Evolutionary conservation across 2,888 invertebrate species (phyloP), one percentile per base, ranked within the genome.

Genomic region (Patella ulyssiponensis): DNA sequence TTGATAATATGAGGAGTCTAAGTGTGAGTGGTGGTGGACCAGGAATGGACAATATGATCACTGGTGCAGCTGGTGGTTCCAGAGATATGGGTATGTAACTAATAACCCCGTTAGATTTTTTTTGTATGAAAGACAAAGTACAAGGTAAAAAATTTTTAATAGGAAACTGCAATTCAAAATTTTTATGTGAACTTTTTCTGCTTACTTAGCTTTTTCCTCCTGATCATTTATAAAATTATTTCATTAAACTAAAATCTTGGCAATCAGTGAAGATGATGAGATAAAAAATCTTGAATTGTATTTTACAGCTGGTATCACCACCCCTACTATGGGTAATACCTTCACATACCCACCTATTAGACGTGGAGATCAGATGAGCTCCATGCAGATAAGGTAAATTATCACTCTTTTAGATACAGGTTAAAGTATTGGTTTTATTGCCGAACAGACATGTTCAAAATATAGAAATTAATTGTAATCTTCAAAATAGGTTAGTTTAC

Each of bases 311-410:
- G 58, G 58, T 20, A 44, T 64, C 69, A 52, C 64, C 51, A 14
- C 56, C 56, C 51, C 76, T 52, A 53, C 80, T 20, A 70, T 69
- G 74, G 44, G 44, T 44, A 44, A 20, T 20, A 23, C 64, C 20
- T 64, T 64, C 14, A 64, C 64, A 52, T 86, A 80, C 79, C 89
- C 87, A 33, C 88, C 87, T 76, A 86, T 86, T 33, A 82, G 89
- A 73, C 82, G 88, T 69, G 81, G 84, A 17, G 87, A 85, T 79
- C 92, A 92, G 81, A 89, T 91, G 87, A 91, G 90, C 82, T 89
- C 92, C 72, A 92, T 92, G 92, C 92, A 92, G 81, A 92, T 92
- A 64, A 90, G 91, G 91, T 91, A 84, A 73, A 9, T 44, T 44
- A 53, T n/a, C 14, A n/a, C 23, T 4, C 54, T 3, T 73, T 71